These are phyloP conservation scores for Manis pentadactyla DNA, from an alignment of 2,797 vertebrate species.

Conservation along the genomic window DNA sequence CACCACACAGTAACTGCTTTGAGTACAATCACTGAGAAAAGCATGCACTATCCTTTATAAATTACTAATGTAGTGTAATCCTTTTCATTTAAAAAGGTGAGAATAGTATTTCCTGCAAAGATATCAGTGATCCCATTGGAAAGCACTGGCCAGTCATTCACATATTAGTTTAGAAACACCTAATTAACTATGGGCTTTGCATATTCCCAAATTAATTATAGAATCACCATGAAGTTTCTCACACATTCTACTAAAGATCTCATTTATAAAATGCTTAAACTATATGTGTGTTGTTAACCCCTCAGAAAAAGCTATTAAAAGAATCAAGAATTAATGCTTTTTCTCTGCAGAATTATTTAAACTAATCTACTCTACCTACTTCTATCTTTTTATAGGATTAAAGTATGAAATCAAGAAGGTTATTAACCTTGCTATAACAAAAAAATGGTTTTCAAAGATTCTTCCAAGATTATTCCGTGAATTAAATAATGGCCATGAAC, in stretches of 20 bases:
- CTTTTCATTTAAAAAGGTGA: neutral
- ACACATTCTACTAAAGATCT: neutral
- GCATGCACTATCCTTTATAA: neutral
- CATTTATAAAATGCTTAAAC: constrained; percentile 34
- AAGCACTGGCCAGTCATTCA: constrained; percentile 34
- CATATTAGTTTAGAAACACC: constrained; percentile 57
- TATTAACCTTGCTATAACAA: neutral
- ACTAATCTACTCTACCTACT: neutral
- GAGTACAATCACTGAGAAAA: neutral
- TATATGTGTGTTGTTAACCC: neutral
- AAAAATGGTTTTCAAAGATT: constrained; percentile 8
- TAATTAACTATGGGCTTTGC: constrained; percentile 61
- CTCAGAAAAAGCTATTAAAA: neutral
- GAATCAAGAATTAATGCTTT: neutral
- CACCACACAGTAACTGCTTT: neutral
- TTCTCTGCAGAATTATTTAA: constrained; percentile 20
- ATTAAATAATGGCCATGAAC: neutral
- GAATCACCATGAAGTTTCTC: constrained; percentile 8
- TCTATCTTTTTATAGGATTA: neutral
- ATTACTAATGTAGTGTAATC: neutral
- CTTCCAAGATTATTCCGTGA: neutral
- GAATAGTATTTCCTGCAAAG: constrained; percentile 53
- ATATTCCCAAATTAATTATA: constrained; percentile 74
- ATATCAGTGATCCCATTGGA: constrained; percentile 26
- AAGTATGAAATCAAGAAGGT: neutral